phyloP scores from a whole-genome alignment of 2,113 vertebrate species.

The Charadrius vociferus region DNA sequence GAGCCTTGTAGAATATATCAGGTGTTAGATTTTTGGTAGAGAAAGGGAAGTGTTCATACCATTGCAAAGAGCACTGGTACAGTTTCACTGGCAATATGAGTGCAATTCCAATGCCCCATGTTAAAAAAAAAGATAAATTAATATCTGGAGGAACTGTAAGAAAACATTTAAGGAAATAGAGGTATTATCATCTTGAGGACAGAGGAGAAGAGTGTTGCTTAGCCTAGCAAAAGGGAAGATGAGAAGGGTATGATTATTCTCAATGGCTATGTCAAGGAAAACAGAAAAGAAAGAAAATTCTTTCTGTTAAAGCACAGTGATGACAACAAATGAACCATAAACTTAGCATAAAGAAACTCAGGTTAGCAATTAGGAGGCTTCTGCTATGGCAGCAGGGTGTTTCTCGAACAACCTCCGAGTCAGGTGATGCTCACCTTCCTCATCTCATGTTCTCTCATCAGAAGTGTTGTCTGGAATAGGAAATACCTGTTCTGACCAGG shows the following conservation, averaged over 20 bases:
- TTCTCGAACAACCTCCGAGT: background rate
- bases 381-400: background rate
- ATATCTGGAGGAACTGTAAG: background rate
- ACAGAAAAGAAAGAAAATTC: background rate
- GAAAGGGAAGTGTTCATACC: background rate
- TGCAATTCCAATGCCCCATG: accelerated
- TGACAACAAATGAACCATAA: background rate
- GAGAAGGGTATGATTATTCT: background rate
- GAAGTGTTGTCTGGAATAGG: background rate
- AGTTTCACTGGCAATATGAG: background rate
- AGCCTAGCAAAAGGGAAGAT: background rate
- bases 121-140: background rate
- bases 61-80: background rate
- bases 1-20: background rate
- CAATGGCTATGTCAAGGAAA: background rate
- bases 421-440: background rate
- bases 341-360: background rate
- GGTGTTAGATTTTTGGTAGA: background rate
- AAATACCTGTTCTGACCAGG: background rate
- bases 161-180: background rate
- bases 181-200: background rate
- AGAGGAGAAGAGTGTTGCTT: background rate
- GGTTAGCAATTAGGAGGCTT: background rate
- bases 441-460: background rate
- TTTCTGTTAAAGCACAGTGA: background rate